Evolutionary conservation across 2,888 invertebrate genomes (phyloP), one percentile per base, ranked within the genome.

Genomic region (Cordilura impudica): DNA sequence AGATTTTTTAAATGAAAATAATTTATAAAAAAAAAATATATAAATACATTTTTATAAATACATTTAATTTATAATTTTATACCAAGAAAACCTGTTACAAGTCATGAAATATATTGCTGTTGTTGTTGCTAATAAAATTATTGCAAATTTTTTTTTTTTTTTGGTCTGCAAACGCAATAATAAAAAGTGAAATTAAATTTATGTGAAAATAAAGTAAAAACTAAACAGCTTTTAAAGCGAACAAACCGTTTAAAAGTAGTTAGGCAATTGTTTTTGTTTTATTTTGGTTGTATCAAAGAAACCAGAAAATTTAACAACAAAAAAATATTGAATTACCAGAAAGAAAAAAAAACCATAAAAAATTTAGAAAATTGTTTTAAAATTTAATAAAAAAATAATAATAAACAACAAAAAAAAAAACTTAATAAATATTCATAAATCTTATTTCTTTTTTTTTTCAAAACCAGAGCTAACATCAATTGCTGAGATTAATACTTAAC

Each of bases 161-260:
- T 58, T n/a, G n/a, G n/a, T 70, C 60, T 61, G 60, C 29, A 65
- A 74, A 70, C 53, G 72, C 58, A 75, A 66, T 60, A 53, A 73
- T 78, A 79, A 81, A 82, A 81, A 79, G 81, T 81, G 81, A 75
- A 74, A 78, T 74, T 81, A 81, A 81, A 78, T 58, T 45, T 45
- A 29, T 16, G 23, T 10, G 18, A 21, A 49, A 23, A 26, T 43
- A 65, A 12, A 63, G n/a, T 19, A 45, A 58, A 47, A 65, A 53
- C 49, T 19, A 43, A 66, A 78, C 31, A 29, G 43, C 31, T 18
- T 71, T 66, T 49, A 61, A 66, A 67, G 35, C 14, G 18, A 31
- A 53, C 18, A 51, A 26, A 67, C 31, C 43, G 39, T 7, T 67
- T 56, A 53, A 67, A 14, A 21, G 21, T 56, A n/a, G 56, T 69